phyloP scores from a whole-genome alignment of 2,888 invertebrate species.

The Mayetiola destructor region DNA sequence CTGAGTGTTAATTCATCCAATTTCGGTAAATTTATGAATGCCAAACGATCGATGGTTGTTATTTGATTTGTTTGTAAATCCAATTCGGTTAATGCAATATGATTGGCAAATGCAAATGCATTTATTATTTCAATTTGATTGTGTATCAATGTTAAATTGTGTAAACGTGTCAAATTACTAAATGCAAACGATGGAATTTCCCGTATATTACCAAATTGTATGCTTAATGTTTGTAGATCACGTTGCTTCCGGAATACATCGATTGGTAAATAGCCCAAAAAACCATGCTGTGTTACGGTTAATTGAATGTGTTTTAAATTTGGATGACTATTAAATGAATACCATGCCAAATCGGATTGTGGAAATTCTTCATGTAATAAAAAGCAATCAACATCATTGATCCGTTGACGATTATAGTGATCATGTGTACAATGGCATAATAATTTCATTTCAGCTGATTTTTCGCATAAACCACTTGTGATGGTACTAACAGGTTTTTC shows the following conservation, averaged over 20 bases:
- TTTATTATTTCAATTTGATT: slow-evolving; percentile 55
- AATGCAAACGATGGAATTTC: slow-evolving; percentile 57
- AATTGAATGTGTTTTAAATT: slow-evolving; percentile 55
- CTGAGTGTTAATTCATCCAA: slow-evolving; percentile 63
- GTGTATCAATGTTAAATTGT: slow-evolving; percentile 49
- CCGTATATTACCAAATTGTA: slow-evolving; percentile 57
- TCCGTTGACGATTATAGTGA: slow-evolving; percentile 32
- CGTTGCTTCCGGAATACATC: slow-evolving; percentile 51
- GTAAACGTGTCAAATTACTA: slow-evolving; percentile 53
- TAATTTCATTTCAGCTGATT: slow-evolving; percentile 33
- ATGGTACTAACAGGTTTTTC: neutral
- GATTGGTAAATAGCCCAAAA: slow-evolving; percentile 55
- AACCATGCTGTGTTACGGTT: slow-evolving; percentile 53
- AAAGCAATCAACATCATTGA: slow-evolving; percentile 63
- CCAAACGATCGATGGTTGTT: slow-evolving; percentile 53
- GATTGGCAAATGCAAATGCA: slow-evolving; percentile 55
- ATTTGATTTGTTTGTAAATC: slow-evolving; percentile 64
- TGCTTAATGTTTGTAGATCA: slow-evolving; percentile 49
- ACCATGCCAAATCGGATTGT: slow-evolving; percentile 58
- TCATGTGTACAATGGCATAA: slow-evolving; percentile 35
- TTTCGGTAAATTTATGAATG: slow-evolving; percentile 57
- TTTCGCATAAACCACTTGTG: slow-evolving; percentile 26
- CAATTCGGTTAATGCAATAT: slow-evolving; percentile 52
- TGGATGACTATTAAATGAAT: slow-evolving; percentile 56
- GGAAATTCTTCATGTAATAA: slow-evolving; percentile 54